These are phyloP conservation scores for Acanthurus leucopareius DNA, from an alignment of 2,797 vertebrate genomes.

Conservation along the genomic window DNA sequence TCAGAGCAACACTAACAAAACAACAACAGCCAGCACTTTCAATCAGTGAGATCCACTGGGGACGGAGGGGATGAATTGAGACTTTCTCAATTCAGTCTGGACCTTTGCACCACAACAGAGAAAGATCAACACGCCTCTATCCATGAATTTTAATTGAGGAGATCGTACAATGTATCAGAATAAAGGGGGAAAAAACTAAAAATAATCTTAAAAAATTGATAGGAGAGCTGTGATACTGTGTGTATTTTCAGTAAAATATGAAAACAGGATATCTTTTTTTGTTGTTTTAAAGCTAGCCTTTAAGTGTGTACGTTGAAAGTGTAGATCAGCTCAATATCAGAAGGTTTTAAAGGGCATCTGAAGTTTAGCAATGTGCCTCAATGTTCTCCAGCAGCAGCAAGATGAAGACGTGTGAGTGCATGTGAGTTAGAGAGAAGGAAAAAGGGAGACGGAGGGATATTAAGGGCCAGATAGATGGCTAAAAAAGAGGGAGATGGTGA, in stretches of 20 bases:
- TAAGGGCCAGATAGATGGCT: conserved; percentile 69
- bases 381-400: conserved; percentile 22
- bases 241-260: not conserved
- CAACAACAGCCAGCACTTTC: conserved; percentile 17
- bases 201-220: not conserved
- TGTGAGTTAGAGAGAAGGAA: conserved; percentile 18
- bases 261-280: not conserved
- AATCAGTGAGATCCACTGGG: conserved; percentile 22
- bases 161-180: not conserved
- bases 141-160: not conserved
- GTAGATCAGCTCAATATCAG: not conserved
- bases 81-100: conserved; percentile 23
- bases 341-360: not conserved
- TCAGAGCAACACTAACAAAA: conserved; percentile 14
- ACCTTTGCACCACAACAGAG: conserved; percentile 23
- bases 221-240: no score
- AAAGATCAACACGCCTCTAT: not conserved
- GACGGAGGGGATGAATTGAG: conserved; percentile 14
- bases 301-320: not conserved
- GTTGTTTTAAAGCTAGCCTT: not conserved
- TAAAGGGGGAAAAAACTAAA: not conserved
- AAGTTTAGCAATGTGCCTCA: conserved; percentile 26
- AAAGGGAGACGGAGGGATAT: conserved; percentile 46
- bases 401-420: conserved; percentile 11
- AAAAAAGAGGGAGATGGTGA: conserved; percentile 68